A percentile compares a stretch with the other conserved stretches of the same genome.
Conservation (phyloP, 2,113 vertebrate genomes). For the Dascyllus trimaculatus region DNA sequence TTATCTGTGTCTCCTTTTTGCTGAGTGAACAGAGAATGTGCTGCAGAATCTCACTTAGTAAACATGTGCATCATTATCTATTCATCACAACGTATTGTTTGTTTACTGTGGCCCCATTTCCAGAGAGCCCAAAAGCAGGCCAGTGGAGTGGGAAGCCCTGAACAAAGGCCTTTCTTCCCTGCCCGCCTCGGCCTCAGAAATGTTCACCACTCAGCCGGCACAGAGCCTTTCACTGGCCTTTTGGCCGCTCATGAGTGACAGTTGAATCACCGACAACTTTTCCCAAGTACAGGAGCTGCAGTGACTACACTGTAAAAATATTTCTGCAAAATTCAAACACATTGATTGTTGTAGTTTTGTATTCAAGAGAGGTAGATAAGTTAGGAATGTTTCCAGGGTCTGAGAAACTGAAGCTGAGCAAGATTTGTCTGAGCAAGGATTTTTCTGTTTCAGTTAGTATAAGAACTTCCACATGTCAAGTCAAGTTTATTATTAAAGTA, state of each 20-base stretch:
- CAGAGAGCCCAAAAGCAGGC: slow-evolving; percentile 84
- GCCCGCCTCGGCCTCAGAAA: slow-evolving; percentile 87
- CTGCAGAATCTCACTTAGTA: slow-evolving; percentile 86
- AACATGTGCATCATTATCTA: slow-evolving; percentile 90
- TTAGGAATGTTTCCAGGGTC: too few relatives aligned
- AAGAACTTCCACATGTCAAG: not conserved
- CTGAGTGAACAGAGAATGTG: slow-evolving; percentile 79
- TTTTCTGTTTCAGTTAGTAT: not conserved
- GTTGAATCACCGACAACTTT: slow-evolving; percentile 90
- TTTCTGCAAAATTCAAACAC: not conserved
- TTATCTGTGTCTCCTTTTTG: slow-evolving; percentile 68
- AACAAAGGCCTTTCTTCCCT: slow-evolving; percentile 90
- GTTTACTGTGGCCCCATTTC: slow-evolving; percentile 91
- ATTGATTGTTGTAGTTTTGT: not conserved
- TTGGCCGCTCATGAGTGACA: slow-evolving; percentile 92
- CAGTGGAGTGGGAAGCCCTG: slow-evolving; percentile 86
- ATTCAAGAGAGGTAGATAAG: not conserved
- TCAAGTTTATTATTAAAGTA: too few relatives aligned
- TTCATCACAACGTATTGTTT: slow-evolving; percentile 88
- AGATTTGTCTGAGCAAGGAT: too few relatives aligned
- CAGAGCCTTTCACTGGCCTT: slow-evolving; percentile 87
- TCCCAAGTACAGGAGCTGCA: slow-evolving; percentile 85
- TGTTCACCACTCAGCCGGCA: slow-evolving; percentile 88
- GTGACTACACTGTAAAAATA: slow-evolving; percentile 69
- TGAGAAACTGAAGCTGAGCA: too few relatives aligned